Base-by-base conservation (phyloP, 2,113 vertebrate genomes). In the Motacilla tschutschensis region DNA sequence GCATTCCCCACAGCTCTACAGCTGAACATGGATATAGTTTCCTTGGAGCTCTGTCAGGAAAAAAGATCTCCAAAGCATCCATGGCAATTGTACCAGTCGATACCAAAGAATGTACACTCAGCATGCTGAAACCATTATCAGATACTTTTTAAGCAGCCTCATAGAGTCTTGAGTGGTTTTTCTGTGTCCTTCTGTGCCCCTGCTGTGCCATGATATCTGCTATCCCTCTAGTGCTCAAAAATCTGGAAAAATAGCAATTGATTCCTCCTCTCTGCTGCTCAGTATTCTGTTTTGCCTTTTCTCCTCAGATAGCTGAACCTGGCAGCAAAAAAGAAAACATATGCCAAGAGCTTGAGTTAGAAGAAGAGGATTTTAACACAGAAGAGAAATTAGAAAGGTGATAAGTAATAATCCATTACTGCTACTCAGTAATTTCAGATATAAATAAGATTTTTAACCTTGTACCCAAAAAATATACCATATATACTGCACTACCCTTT, bases 21-120 rank as follows among this genome's bases (percentile, higher is more conserved):
- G 8, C 31, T 54, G 21, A 31, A 12, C 12, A 22, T 3, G 2
- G 15, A 29, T 26, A 33, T 15, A 33, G 15, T 8, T 40, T 26
- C 13, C 29, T 21, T 7, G 12, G 28, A 44, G 3, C 21, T 65
- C 55, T 41, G 14, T 17, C 5, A 1, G 26, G 20, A 33, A 33
- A 62, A 62, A 74, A 67, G 10, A 4, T 48, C 9, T 62, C 40
- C n/a, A 73, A 86, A 71, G 12, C 28, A 62, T 31, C 63, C 36
- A 7, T 28, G 19, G 3, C 35, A 31, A 28, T 84, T 78, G 15
- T 40, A 48, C 28, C 21, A 36, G 7, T 11, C 0, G 0, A 21
- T 55, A 54, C 14, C 13, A 73, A 58, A 24, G 5, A 29, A 20
- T 17, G 29, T 35, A 31, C 25, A 14, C 35, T 46, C 22, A 53